Evolutionary conservation across 1,140 invertebrate genomes (phyloP).

Genomic region (Cephus cinctus): DNA sequence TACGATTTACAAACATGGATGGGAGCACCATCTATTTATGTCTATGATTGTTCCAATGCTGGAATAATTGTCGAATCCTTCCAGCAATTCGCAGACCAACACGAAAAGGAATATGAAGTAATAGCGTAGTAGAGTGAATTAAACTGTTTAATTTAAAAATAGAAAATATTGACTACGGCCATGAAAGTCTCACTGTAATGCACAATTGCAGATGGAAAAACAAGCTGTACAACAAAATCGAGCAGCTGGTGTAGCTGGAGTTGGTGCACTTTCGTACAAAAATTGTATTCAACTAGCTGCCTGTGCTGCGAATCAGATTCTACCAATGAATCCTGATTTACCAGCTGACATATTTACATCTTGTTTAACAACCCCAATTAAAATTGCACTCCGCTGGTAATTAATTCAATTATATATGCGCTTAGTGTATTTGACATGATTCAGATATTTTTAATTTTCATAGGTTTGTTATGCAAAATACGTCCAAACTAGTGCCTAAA

Average conservation of each 20-base stretch:
- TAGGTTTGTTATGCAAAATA: conserved; percentile 85
- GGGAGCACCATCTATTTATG: conserved; percentile 97
- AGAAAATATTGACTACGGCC: background rate
- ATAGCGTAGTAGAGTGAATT: conserved; percentile 7
- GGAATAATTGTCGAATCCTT: conserved; percentile 94
- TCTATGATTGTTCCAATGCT: conserved; percentile 98
- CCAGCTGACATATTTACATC: conserved; percentile 99
- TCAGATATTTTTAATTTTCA: conserved; percentile 6
- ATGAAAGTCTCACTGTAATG: background rate
- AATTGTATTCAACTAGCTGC: conserved; percentile 97
- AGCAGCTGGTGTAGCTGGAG: conserved; percentile 34
- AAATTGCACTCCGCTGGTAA: conserved; percentile 91
- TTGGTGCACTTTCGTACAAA: conserved; percentile 65
- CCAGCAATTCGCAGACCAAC: conserved; percentile 87
- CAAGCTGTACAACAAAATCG: conserved; percentile 47
- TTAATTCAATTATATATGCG: conserved; percentile 11
- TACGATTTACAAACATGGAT: conserved; percentile 99
- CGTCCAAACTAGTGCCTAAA: conserved; percentile 77
- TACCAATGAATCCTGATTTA: conserved; percentile 97
- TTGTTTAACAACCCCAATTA: conserved; percentile 97
- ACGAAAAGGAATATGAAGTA: conserved; percentile 85
- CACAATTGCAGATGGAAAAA: conserved; percentile 42
- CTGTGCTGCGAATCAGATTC: conserved; percentile 85
- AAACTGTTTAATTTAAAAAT: background rate
- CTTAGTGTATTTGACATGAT: conserved; percentile 12